Conservation (phyloP, 2,113 vertebrate species). For the Penelope pileata region DNA sequence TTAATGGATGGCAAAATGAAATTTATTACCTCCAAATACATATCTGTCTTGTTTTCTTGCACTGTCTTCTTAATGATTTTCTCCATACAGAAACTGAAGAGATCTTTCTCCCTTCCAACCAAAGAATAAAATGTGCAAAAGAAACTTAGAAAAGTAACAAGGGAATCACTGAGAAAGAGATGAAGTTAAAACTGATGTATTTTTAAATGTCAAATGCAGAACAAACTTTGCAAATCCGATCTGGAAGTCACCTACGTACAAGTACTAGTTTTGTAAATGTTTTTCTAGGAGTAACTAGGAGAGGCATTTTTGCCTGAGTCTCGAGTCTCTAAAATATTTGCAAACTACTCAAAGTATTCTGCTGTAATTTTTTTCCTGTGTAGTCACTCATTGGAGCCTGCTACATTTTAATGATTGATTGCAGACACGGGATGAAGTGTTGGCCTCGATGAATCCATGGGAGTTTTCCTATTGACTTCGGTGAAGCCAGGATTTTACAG, state of each 20-base stretch:
- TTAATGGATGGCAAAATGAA: conserved; percentile 4
- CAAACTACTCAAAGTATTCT: conserved; percentile 60
- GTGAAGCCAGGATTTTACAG: conserved; percentile 11
- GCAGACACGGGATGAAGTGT: conserved; percentile 42
- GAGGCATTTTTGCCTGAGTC: conserved; percentile 56
- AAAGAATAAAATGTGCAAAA: not conserved
- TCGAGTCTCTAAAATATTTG: conserved; percentile 65
- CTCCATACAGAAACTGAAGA: not conserved
- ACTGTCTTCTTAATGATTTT: conserved; percentile 1
- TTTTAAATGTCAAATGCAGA: not conserved
- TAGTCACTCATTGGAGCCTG: conserved; percentile 58
- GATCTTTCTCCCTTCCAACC: not conserved
- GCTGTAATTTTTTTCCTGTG: conserved; percentile 45
- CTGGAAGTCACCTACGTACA: not conserved
- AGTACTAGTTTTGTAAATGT: conserved; percentile 63
- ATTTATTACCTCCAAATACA: not conserved
- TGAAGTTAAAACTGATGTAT: not conserved
- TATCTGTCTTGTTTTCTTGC: conserved; percentile 21
- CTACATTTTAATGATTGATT: conserved; percentile 73
- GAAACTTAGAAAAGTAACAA: not conserved
- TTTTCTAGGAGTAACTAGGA: conserved; percentile 71
- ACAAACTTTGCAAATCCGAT: not conserved
- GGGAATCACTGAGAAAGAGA: not conserved
- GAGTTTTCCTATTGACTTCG: conserved; percentile 34
- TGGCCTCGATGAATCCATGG: not conserved